Evolutionary conservation across 2,797 vertebrate species (phyloP).

Genomic region (Salmo trutta): DNA sequence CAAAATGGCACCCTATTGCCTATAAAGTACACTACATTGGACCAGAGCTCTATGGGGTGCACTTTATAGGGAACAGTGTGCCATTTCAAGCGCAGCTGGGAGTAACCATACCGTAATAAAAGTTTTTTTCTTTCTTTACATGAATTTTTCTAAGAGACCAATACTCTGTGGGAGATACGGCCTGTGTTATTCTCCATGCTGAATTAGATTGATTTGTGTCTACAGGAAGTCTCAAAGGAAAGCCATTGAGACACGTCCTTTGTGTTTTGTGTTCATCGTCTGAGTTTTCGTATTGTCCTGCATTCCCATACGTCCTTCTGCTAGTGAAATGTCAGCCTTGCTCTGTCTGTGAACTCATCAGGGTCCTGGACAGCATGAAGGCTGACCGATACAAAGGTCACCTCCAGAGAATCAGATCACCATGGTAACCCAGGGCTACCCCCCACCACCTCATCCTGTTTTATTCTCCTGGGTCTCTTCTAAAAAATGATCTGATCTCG

Average conservation of each 20-base stretch:
- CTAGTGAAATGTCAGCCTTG: conserved; percentile 63
- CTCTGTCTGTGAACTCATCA: conserved; percentile 48
- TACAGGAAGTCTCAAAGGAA: background rate
- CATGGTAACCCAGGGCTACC: conserved; percentile 58
- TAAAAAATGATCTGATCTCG: conserved; percentile 32
- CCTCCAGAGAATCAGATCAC: conserved; percentile 56
- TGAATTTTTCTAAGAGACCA: background rate
- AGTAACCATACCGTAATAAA: background rate
- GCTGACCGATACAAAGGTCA: conserved; percentile 71
- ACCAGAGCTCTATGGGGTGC: background rate
- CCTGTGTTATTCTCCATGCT: background rate
- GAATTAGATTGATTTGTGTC: background rate
- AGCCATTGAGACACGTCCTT: background rate
- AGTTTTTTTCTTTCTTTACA: no score
- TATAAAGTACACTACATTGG: no score
- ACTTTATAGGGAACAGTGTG: background rate
- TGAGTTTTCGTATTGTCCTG: conserved; percentile 34
- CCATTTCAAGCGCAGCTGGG: background rate
- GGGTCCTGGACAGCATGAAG: conserved; percentile 41
- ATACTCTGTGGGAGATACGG: background rate
- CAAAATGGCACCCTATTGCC: background rate
- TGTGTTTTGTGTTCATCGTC: background rate
- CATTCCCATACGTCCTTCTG: conserved; percentile 15
- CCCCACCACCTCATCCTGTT: conserved; percentile 25
- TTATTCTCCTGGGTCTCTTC: conserved; percentile 29